Base-by-base conservation (phyloP, 2,113 vertebrate genomes). In the Proteles cristata region DNA sequence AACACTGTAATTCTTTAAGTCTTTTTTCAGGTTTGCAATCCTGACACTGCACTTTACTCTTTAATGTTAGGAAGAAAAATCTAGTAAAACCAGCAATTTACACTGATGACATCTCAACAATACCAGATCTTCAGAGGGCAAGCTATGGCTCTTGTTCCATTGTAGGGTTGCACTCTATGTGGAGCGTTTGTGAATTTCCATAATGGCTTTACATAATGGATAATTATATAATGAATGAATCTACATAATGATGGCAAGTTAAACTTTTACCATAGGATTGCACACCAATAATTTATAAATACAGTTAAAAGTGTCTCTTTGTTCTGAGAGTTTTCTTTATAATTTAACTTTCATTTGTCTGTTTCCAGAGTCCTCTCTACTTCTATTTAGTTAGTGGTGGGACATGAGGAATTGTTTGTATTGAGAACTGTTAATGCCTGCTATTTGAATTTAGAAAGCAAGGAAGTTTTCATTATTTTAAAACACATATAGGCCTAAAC, bases 201-300 rank as follows among this genome's bases (percentile, higher is more conserved):
- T 98, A 98, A 98, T 97, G 93, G 92, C 16, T 98, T 98, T 86
- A 97, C 1, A 93, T 73, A 94, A 98, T 98, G 98, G 97, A 98
- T 99, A 99, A 98, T 98, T 98, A 99, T 97, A 93, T 97, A 97
- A 97, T 17, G 97, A 94, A n/a, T 39, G 45, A 94, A 98, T 98
- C 98, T 98, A 87, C 97, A 97, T 98, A 98, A 98, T 95, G 93
- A 89, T 96, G 92, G 93, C 93, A 61, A 98, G 97, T 98, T 97
- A 98, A 98, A 98, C 95, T 92, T 31, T 97, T 97, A 95, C 96
- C 71, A 53, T 98, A 97, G 98, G 97, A 98, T 81, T 98, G 79
- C 86, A 87, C 86, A 97, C 95, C 96, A 97, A 73, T 98, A 97
- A 98, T 98, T 98, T 98, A 98, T 88, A 96, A 97, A 97, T 86